Evolutionary conservation across 2,113 vertebrate genomes (phyloP), one percentile per base, ranked within the genome.

Genomic region (Pachyramphus minor): DNA sequence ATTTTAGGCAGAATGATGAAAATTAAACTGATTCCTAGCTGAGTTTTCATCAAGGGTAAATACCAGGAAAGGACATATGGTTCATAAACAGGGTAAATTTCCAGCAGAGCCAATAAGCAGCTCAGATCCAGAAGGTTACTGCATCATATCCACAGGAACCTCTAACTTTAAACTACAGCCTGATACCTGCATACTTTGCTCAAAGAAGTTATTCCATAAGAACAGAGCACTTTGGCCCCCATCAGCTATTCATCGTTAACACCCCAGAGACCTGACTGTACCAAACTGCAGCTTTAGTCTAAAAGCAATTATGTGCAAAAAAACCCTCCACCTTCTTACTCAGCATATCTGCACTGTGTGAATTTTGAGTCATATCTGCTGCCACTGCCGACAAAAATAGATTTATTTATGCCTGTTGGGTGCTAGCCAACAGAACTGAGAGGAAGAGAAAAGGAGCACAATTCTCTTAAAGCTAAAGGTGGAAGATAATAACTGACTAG

Each of bases 281-380:
- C 41, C 63, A 17, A 90, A 94, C 75, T 41, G 58, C 88, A 92
- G 37, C 30, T 92, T 86, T 62, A 90, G 60, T 41, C 78, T 93
- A 86, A 90, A 94, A 63, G 85, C 68, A 93, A 84, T 83, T 89
- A 85, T 71, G 60, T 53, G 45, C 60, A 80, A 71, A 91, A 78
- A 58, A 12, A 22, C 12, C 0, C 11, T 18, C 50, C 75, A 93
- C 92, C 60, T 89, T 95, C 84, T 97, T 96, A 97, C 88, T 96
- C 96, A 97, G 96, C 92, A 92, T 86, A 96, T 94, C 90, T 84
- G 56, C 92, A 66, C 47, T 90, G 85, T 78, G 89, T 69, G 92
- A 93, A 95, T 96, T 96, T 95, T 94, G 92, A 96, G 79, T 96
- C 92, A 81, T 90, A 92, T 81, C 93, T 96, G 88, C 95, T 95